A percentile compares a stretch with the other conserved stretches of the same genome.
Evolutionary conservation across 1,140 invertebrate species (phyloP).

Genomic region (Tetragonula clypearis): DNA sequence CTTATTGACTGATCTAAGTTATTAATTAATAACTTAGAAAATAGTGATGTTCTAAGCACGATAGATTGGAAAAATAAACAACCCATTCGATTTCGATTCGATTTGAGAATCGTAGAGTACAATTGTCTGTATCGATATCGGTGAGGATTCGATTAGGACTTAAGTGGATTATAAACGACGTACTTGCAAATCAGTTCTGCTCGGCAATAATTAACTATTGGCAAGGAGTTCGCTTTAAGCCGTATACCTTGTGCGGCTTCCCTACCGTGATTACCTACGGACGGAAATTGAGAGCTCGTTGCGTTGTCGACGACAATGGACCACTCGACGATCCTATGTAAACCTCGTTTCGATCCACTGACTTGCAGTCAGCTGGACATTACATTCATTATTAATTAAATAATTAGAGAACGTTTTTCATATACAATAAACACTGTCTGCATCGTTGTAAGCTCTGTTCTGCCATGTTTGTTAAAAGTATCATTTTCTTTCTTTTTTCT

Average conservation of each 20-base stretch:
- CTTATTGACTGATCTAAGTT: neutral
- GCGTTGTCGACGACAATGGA: conserved; percentile 40
- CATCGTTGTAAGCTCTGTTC: neutral
- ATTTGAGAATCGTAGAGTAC: conserved; percentile 43
- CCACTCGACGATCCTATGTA: conserved; percentile 45
- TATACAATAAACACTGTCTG: too few species aligned
- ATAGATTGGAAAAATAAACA: conserved; percentile 38
- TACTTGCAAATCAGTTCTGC: conserved; percentile 68
- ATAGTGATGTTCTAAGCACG: neutral
- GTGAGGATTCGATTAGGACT: conserved; percentile 64
- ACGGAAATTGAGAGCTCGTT: conserved; percentile 55
- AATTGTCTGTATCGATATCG: conserved; percentile 56
- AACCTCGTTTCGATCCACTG: conserved; percentile 50
- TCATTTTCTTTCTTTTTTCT: neutral
- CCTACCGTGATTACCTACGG: conserved; percentile 44
- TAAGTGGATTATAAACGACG: conserved; percentile 70
- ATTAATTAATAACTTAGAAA: neutral
- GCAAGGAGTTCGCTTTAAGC: conserved; percentile 66
- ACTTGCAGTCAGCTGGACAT: conserved; percentile 8
- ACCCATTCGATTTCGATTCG: conserved; percentile 33
- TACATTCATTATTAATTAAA: conserved; percentile 53
- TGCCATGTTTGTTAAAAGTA: neutral
- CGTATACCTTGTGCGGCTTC: conserved; percentile 51
- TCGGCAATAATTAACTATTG: conserved; percentile 68
- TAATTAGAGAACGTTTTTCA: conserved; percentile 31